phyloP scores from a whole-genome alignment of 2,113 vertebrate genomes.

The Tiliqua scincoides region DNA sequence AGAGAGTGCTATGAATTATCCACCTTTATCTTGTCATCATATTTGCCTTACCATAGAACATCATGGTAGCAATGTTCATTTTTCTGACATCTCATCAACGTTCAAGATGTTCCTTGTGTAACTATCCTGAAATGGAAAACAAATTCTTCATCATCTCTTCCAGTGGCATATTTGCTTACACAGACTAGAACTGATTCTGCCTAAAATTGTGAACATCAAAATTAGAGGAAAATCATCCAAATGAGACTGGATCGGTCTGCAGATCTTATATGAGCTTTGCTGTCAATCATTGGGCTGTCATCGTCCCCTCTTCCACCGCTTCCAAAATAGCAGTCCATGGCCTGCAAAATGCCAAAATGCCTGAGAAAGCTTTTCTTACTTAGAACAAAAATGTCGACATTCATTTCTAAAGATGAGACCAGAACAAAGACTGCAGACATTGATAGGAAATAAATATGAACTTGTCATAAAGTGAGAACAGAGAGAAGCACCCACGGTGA shows the following conservation, averaged over 20 bases:
- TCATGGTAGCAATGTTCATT: not conserved
- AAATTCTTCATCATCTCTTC: constrained; percentile 14
- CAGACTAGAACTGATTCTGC: not conserved
- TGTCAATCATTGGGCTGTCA: not conserved
- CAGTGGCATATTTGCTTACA: not conserved
- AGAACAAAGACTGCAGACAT: constrained; percentile 21
- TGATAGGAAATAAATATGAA: not conserved
- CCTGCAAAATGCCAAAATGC: not conserved
- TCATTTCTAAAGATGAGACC: not conserved
- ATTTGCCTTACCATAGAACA: not conserved
- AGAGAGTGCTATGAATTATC: constrained; percentile 7
- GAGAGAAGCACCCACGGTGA: too few relatives aligned
- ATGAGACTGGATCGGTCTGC: not conserved
- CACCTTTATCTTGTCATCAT: not conserved
- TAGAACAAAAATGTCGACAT: not conserved
- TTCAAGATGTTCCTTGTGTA: not conserved
- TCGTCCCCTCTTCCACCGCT: not conserved
- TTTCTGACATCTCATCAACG: not conserved
- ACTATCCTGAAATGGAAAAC: fast-evolving
- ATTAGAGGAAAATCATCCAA: not conserved
- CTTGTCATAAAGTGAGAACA: not conserved
- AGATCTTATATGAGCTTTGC: not conserved
- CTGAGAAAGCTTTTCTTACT: not conserved
- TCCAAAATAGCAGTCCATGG: not conserved
- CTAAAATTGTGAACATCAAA: constrained; percentile 15